These are phyloP conservation scores for Schrankia costaestrigalis DNA, from an alignment of 2,888 invertebrate genomes.

Conservation along the genomic window DNA sequence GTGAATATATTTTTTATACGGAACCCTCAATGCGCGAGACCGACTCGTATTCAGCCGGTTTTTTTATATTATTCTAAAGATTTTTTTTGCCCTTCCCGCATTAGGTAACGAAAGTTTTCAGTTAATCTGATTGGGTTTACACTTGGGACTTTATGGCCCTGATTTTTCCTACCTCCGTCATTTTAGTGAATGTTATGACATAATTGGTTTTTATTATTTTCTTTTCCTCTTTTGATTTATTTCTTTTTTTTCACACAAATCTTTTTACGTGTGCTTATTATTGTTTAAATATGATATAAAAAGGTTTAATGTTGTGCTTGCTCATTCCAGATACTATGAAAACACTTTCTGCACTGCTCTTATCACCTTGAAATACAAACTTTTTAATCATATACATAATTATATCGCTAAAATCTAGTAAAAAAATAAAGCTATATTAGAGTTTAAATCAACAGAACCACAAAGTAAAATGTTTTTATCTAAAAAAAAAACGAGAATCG, in stretches of 20 bases:
- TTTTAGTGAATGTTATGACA: constrained; percentile 22
- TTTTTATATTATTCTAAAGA: constrained; percentile 19
- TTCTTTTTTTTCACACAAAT: constrained; percentile 20
- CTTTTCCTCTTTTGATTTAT: constrained; percentile 20
- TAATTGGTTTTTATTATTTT: constrained; percentile 18
- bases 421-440: no score
- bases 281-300: no score
- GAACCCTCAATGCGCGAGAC: constrained; percentile 1
- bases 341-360: no score
- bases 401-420: no score
- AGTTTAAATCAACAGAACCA: no score
- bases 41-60: neutral
- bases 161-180: constrained; percentile 22
- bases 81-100: constrained; percentile 16
- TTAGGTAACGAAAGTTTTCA: constrained; percentile 21
- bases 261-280: no score
- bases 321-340: no score
- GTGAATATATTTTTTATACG: constrained; percentile 18
- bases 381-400: no score
- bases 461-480: no score
- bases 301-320: no score
- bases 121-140: constrained; percentile 26
- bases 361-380: no score
- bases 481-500: constrained; percentile 2
- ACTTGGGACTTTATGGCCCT: constrained; percentile 19